Percentiles rank a stretch among this genome's conserved stretches.
Conservation (phyloP, 1,140 invertebrate species). For the Calephelis nemesis region DNA sequence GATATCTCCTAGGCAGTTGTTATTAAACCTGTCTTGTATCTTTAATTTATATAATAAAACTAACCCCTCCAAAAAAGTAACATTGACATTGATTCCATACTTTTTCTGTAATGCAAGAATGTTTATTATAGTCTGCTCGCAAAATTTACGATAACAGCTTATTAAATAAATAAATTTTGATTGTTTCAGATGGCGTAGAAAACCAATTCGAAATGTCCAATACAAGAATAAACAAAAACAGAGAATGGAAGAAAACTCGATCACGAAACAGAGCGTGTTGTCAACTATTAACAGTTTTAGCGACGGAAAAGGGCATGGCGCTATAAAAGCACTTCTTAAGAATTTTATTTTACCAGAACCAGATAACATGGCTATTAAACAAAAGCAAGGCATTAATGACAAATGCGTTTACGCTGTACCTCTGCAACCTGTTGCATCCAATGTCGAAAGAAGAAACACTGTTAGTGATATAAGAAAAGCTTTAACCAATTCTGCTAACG, state of each 20-base stretch:
- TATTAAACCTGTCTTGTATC: no score
- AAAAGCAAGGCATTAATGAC: conserved; percentile 51
- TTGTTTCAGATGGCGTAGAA: conserved; percentile 75
- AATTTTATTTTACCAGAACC: conserved; percentile 64
- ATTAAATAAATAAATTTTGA: conserved; percentile 32
- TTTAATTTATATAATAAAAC: no score
- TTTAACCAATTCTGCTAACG: conserved; percentile 56
- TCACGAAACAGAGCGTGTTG: conserved; percentile 54
- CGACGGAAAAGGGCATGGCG: conserved; percentile 56
- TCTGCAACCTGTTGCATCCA: conserved; percentile 45
- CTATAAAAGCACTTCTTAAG: conserved; percentile 60
- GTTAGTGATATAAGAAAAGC: conserved; percentile 62
- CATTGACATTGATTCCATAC: no score
- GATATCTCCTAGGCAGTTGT: no score
- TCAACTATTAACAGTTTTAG: conserved; percentile 59
- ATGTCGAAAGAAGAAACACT: conserved; percentile 49
- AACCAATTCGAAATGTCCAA: conserved; percentile 54
- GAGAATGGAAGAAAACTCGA: conserved; percentile 65
- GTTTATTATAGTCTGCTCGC: not conserved
- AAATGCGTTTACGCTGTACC: conserved; percentile 65
- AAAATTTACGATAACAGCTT: not conserved
- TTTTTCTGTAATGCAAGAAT: no score
- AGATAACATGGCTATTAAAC: conserved; percentile 67
- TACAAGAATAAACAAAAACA: conserved; percentile 61
- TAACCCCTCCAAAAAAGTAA: no score